Base-by-base conservation (phyloP, 2,888 invertebrate genomes). In the Lymantria monacha region DNA sequence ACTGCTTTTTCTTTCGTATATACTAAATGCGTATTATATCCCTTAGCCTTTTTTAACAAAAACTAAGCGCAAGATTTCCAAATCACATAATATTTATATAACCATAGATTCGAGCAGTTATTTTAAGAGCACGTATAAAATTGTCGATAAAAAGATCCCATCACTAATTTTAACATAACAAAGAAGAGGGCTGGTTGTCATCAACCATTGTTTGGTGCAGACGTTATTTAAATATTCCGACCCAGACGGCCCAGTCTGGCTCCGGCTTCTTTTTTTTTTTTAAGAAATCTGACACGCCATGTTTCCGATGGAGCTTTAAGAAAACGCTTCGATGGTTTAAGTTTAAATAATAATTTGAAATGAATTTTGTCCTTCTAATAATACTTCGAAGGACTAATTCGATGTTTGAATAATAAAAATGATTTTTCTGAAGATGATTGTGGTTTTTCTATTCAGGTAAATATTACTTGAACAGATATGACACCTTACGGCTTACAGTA, bases 171-270 rank as follows among this genome's bases (percentile, higher is more conserved):
- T 81, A 82, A 75, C 84, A 84, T 84, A 81, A 86, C 85, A 87
- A 88, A 83, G 81, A 74, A 65, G 67, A 70, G 76, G 79, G 79
- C 70, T 75, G 76, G 74, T 76, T 80, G 81, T 81, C 81, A 80
- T 70, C 71, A 54, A 50, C 82, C 81, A 86, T 89, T 88, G 88
- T 89, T 85, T 81, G 74, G 70, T 62, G 72, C 87, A 86, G 87
- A 88, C 87, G 80, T 76, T 85, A 86, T 89, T 87, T 88, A 87
- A 88, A 88, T 86, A 83, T 82, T 73, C 80, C 74, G 70, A 57
- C 73, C 73, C 66, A 61, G 74, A 69, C 74, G 71, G 69, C 63
- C 64, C 73, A 14, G 79, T 70, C 79, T 69, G 73, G 76, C 70
- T 76, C 71, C 68, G 56, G 69, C 64, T 70, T 70, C 63, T 68